These are phyloP conservation scores for Pipa parva DNA, from an alignment of 2,113 vertebrate species.

Conservation along the genomic window DNA sequence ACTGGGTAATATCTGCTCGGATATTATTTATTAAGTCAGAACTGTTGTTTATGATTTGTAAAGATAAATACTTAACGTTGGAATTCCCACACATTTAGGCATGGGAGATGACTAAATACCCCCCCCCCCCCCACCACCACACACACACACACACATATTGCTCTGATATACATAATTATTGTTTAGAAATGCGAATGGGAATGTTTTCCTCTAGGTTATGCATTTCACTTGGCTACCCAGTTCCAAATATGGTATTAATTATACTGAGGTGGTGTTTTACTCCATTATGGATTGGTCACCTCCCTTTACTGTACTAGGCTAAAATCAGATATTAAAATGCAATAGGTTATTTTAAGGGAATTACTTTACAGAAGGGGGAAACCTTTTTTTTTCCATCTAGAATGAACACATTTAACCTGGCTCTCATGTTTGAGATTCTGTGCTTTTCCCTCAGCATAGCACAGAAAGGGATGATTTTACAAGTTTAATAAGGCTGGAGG, in stretches of 20 bases:
- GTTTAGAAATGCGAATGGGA: no score
- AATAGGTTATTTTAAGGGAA: background rate
- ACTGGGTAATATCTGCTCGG: no score
- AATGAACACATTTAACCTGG: background rate
- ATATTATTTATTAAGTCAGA: no score
- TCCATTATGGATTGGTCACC: constrained; percentile 51
- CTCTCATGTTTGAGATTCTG: background rate
- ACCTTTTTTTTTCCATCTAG: background rate
- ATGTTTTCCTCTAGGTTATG: no score
- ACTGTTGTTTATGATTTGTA: no score
- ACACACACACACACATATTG: background rate
- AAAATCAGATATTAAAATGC: constrained; percentile 8
- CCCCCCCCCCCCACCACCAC: no score
- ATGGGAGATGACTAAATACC: no score
- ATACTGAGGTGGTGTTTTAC: constrained; percentile 42
- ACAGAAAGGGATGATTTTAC: constrained; percentile 23
- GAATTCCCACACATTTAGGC: no score
- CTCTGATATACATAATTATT: no score
- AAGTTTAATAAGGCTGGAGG: constrained; percentile 18
- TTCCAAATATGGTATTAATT: constrained; percentile 52
- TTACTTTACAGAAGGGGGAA: background rate
- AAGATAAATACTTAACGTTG: no score
- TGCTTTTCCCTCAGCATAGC: background rate
- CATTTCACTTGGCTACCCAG: constrained; percentile 2
- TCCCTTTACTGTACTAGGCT: constrained; percentile 46